phyloP scores from a whole-genome alignment of 2,797 vertebrate genomes.

The Scomberomorus guttatus region DNA sequence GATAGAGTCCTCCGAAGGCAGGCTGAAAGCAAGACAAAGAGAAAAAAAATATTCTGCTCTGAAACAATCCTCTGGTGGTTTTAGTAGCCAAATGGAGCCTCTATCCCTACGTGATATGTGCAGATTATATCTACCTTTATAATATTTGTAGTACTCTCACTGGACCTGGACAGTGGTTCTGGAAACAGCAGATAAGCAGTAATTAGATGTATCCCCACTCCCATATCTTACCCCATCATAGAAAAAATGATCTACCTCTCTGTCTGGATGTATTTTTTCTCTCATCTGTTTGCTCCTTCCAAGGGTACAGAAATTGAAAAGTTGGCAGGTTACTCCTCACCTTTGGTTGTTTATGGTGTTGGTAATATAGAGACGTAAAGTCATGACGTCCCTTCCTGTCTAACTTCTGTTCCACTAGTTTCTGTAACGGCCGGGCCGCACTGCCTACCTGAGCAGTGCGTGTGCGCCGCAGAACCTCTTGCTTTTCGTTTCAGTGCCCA shows the following conservation, averaged over 20 bases:
- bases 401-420: too few species aligned
- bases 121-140: slow-evolving; percentile 21
- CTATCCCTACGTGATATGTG: neutral
- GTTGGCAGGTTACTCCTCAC: neutral
- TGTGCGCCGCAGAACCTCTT: too few species aligned
- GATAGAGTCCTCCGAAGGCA: slow-evolving; percentile 29
- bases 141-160: slow-evolving; percentile 4
- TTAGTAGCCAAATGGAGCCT: slow-evolving; percentile 30
- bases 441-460: too few species aligned
- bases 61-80: slow-evolving; percentile 28
- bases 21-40: slow-evolving; percentile 46
- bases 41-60: neutral
- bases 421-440: too few species aligned
- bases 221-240: neutral
- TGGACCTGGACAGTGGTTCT: slow-evolving; percentile 3
- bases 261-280: neutral
- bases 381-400: too few species aligned
- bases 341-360: neutral
- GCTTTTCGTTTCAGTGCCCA: too few species aligned
- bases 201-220: slow-evolving; percentile 25
- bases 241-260: neutral
- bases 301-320: slow-evolving; percentile 5
- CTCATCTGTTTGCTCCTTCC: slow-evolving; percentile 9
- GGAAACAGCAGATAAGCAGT: slow-evolving; percentile 53
- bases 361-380: neutral